Base-by-base conservation (phyloP, 2,888 invertebrate genomes). In the Iselma pallidipennis region DNA sequence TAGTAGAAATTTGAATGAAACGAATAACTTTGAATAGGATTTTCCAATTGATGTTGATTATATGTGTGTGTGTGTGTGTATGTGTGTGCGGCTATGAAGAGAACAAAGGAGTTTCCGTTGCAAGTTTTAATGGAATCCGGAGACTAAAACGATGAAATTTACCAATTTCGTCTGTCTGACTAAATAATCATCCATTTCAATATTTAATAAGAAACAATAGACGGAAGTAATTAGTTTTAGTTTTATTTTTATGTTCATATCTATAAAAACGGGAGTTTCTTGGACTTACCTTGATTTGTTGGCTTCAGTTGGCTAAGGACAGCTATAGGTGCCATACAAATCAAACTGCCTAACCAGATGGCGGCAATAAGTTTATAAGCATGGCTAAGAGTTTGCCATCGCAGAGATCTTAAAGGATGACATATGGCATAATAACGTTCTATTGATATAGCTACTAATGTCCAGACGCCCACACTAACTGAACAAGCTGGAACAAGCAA, bases 401-500 rank as follows among this genome's bases (percentile, higher is more conserved):
- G 82, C 26, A 91, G 80, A 1, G 91, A 91, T 59, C 89, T 84
- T 49, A 92, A 78, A 0, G 92, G 91, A 77, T 89, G 88, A 75
- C 91, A 91, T 71, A 92, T 91, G 66, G 91, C 92, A 78, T 90
- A 91, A 79, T 91, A 92, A 12, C 91, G 83, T 77, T 92, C 91
- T 71, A 91, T 85, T 5, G 91, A 91, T 68, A 92, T 91, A 52
- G 90, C 89, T 28, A 91, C 91, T 67, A 92, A 77, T 0, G 92
- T 92, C 87, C 91, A 91, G 4, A 89, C 91, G 19, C 89, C 88
- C 10, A 91, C 91, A 1, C 89, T 87, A 48, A 92, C 91, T 0
- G 90, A 89, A 61, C 89, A 88, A 49, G 89, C 91, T 91, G 84
- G 45, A 85, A 84, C 65, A 3, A 19, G 10, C 19, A 19, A 19